A percentile compares a stretch with the other conserved stretches of the same genome.
Evolutionary conservation across 2,797 vertebrate genomes (phyloP).

Genomic region (Schizopygopsis pylzovi): DNA sequence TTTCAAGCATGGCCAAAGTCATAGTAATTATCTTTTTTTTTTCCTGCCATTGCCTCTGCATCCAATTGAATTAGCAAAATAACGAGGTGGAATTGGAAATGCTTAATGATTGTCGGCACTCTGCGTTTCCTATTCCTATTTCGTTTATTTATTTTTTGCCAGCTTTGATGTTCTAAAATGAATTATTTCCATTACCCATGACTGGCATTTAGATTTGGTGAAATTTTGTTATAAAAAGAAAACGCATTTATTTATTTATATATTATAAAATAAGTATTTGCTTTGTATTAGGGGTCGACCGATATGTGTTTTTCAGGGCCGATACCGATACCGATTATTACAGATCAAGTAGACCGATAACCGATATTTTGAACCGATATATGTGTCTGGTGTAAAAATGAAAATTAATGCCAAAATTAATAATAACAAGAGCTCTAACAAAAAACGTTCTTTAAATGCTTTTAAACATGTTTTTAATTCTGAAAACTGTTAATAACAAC

Average conservation of each 20-base stretch:
- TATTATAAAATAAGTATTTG: neutral
- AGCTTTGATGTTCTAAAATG: conserved; percentile 31
- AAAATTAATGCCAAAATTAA: too few relatives aligned
- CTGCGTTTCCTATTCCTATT: conserved; percentile 14
- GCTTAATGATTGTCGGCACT: conserved; percentile 49
- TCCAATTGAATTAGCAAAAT: conserved; percentile 59
- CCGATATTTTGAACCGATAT: too few relatives aligned
- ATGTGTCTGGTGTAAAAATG: too few relatives aligned
- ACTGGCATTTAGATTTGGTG: conserved; percentile 8
- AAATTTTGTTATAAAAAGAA: neutral
- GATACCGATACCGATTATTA: too few relatives aligned
- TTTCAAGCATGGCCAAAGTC: conserved; percentile 40
- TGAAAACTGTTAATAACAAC: too few relatives aligned
- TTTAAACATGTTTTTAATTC: too few relatives aligned
- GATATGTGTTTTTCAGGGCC: too few relatives aligned
- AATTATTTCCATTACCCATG: neutral
- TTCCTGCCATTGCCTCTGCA: conserved; percentile 49
- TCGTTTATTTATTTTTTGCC: conserved; percentile 7
- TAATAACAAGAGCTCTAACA: too few relatives aligned
- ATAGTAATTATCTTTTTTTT: conserved; percentile 55
- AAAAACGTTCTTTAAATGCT: too few relatives aligned
- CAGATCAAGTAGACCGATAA: too few relatives aligned
- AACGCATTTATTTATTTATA: neutral
- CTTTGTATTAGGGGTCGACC: too few relatives aligned
- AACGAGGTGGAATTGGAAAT: conserved; percentile 59